These are phyloP conservation scores for Eriocheir sinensis DNA, from an alignment of 1,140 invertebrate species.

Conservation along the genomic window DNA sequence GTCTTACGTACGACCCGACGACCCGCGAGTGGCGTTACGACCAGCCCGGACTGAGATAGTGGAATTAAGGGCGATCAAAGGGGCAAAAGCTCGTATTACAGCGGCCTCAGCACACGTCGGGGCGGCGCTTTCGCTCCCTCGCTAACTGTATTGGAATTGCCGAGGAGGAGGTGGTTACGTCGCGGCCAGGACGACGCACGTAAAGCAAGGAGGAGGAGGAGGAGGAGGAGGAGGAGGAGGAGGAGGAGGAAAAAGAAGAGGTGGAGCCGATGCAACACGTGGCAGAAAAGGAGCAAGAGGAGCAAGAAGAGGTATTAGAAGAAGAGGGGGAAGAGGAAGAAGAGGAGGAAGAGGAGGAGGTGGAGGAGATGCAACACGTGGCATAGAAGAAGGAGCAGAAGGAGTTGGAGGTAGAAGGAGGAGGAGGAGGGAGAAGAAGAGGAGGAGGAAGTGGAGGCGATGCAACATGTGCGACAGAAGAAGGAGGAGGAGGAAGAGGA, in stretches of 20 bases:
- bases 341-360: neutral
- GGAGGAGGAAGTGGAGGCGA: no score
- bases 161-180: neutral
- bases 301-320: neutral
- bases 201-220: neutral
- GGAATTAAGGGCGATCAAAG: constrained; percentile 23
- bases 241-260: neutral
- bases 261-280: neutral
- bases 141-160: constrained; percentile 24
- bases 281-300: neutral
- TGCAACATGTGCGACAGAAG: no score
- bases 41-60: constrained; percentile 1
- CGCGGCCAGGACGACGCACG: neutral
- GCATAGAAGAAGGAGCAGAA: no score
- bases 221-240: neutral
- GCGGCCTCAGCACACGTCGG: neutral
- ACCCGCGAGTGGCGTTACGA: constrained; percentile 11
- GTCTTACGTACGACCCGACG: neutral
- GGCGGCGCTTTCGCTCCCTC: neutral
- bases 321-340: neutral
- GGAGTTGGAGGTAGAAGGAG: constrained; percentile 5
- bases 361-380: no score
- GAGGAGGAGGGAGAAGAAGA: neutral
- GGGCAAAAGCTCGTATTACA: neutral
- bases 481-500: no score